A percentile compares a stretch with the other conserved stretches of the same genome.
phyloP scores from a whole-genome alignment of 2,113 vertebrate genomes.

The Epinephelus cyanopodus region DNA sequence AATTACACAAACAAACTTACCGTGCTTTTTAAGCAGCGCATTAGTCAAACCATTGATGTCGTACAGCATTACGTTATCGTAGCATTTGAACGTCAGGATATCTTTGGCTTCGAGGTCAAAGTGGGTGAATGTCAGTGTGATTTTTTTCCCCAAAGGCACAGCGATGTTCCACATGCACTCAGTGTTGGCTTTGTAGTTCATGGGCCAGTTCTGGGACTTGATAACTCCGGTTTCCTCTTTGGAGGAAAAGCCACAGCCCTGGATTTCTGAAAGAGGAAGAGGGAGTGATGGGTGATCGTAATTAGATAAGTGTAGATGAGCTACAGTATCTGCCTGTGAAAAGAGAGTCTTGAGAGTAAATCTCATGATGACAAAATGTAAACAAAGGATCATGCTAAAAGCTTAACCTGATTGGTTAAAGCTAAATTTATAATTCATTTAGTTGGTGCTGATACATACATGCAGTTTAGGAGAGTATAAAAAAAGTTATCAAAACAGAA shows the following conservation, averaged over 20 bases:
- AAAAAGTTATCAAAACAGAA: background rate
- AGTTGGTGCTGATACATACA: background rate
- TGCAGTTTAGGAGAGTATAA: background rate
- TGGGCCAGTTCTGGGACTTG: slow-evolving; percentile 83
- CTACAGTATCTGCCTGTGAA: slow-evolving; percentile 2
- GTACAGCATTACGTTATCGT: slow-evolving; percentile 75
- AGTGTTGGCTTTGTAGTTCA: slow-evolving; percentile 80
- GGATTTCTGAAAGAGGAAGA: slow-evolving; percentile 78
- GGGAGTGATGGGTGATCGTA: background rate
- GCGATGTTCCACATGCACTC: slow-evolving; percentile 84
- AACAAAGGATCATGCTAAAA: background rate
- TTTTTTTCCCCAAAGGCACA: slow-evolving; percentile 67
- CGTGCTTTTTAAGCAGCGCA: slow-evolving; percentile 57
- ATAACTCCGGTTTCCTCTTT: slow-evolving; percentile 79
- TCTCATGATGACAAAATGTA: background rate
- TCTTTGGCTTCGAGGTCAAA: slow-evolving; percentile 81
- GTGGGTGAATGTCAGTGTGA: slow-evolving; percentile 82
- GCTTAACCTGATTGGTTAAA: background rate
- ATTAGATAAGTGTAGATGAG: background rate
- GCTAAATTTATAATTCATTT: too few species aligned
- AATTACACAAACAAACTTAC: slow-evolving; percentile 52
- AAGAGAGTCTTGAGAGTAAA: background rate
- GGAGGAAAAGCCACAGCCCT: slow-evolving; percentile 81
- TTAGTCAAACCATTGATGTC: slow-evolving; percentile 63
- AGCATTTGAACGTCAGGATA: slow-evolving; percentile 66